Evolutionary conservation across 2,113 vertebrate genomes (phyloP).

Genomic region (Bubo scandiacus): DNA sequence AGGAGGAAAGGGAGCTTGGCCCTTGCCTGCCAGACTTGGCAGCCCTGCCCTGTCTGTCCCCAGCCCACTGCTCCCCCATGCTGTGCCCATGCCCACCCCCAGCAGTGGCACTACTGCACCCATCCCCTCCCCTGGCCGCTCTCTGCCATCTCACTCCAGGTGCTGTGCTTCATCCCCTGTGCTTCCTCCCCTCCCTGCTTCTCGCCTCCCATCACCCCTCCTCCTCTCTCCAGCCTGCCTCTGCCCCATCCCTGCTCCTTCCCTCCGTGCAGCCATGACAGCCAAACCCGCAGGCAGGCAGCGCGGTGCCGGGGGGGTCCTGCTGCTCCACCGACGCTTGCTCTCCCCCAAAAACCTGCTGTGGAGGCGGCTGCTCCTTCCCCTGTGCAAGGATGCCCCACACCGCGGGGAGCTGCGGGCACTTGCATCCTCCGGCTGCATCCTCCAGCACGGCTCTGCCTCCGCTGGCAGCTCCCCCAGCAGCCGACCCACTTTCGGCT

Average conservation of each 20-base stretch:
- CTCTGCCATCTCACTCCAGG: not conserved
- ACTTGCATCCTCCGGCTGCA: not conserved
- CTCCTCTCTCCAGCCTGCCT: not conserved
- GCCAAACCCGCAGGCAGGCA: not conserved
- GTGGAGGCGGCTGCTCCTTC: not conserved
- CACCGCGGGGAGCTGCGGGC: not conserved
- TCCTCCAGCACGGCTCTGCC: not conserved
- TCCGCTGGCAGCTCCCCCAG: not conserved
- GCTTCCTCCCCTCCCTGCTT: not conserved
- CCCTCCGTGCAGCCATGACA: not conserved
- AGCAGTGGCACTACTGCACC: not conserved
- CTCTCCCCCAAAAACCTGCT: not conserved
- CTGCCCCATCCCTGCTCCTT: not conserved
- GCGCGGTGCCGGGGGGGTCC: not conserved
- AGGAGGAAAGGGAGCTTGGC: not conserved
- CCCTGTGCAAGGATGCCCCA: not conserved
- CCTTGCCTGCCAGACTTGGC: accelerated
- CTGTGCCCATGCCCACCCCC: not conserved
- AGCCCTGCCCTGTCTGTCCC: not conserved
- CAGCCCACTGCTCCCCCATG: not conserved
- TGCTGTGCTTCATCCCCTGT: not conserved
- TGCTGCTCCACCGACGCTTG: not conserved
- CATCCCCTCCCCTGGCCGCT: not conserved
- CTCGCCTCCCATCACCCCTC: not conserved
- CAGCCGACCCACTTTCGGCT: not conserved